These are phyloP conservation scores for Holcopasites calliopsidis DNA, from an alignment of 1,140 invertebrate species.

Conservation along the genomic window DNA sequence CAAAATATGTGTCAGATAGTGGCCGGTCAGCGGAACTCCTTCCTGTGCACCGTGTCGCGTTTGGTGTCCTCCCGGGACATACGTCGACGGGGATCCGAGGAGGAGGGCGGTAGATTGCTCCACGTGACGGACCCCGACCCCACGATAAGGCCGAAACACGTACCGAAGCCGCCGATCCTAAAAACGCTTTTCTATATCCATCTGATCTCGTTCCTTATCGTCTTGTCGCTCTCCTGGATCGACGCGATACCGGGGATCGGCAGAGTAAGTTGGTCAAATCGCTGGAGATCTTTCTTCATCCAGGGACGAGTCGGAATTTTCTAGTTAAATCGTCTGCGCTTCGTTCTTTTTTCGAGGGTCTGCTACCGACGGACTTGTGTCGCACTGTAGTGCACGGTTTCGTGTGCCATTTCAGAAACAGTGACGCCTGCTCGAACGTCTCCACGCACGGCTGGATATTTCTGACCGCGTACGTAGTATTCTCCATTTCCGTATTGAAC, in stretches of 20 bases:
- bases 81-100: constrained; percentile 69
- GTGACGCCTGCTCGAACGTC: constrained; percentile 72
- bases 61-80: constrained; percentile 77
- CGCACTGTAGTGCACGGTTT: constrained; percentile 67
- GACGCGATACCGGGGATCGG: constrained; percentile 78
- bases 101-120: constrained; percentile 72
- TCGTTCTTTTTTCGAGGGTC: constrained; percentile 67
- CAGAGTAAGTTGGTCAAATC: constrained; percentile 70
- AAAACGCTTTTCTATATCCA: constrained; percentile 78
- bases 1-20: constrained; percentile 71
- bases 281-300: no score
- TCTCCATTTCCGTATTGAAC: constrained; percentile 77
- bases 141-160: constrained; percentile 70
- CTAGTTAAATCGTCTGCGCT: no score
- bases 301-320: no score
- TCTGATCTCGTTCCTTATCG: constrained; percentile 72
- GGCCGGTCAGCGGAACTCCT: constrained; percentile 73
- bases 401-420: constrained; percentile 68
- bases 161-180: constrained; percentile 73
- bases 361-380: constrained; percentile 68
- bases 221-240: constrained; percentile 77
- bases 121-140: constrained; percentile 76
- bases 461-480: constrained; percentile 76
- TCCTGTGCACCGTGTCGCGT: constrained; percentile 79
- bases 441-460: constrained; percentile 80